Evolutionary conservation across 1,140 invertebrate species (phyloP).

Genomic region (Pogonognathellus flavescens): DNA sequence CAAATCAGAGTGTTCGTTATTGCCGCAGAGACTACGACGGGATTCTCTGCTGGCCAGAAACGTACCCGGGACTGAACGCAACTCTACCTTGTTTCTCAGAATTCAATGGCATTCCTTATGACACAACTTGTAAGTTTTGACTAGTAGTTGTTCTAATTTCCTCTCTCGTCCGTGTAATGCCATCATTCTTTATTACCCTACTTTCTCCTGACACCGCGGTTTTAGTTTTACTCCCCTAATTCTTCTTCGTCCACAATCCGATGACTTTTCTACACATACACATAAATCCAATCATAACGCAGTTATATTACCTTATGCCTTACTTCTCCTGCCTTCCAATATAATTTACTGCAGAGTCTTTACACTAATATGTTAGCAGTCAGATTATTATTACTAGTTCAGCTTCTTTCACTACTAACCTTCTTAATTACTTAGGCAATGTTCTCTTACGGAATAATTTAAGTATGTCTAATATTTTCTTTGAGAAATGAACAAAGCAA

Average conservation of each 20-base stretch:
- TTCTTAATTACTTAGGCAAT: too few species aligned
- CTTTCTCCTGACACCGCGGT: too few species aligned
- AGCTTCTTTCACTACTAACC: too few species aligned
- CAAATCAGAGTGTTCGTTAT: slow-evolving; percentile 4
- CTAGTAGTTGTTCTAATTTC: not conserved
- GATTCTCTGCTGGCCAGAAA: slow-evolving; percentile 84
- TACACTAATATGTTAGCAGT: too few species aligned
- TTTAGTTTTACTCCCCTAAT: not conserved
- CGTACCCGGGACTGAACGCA: slow-evolving; percentile 75
- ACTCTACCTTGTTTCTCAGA: slow-evolving; percentile 81
- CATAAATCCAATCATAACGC: not conserved
- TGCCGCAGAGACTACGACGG: slow-evolving; percentile 74
- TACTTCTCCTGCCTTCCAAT: too few species aligned
- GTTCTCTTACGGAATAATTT: too few species aligned
- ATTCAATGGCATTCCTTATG: slow-evolving; percentile 82
- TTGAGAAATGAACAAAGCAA: too few species aligned
- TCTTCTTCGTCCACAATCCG: not conserved
- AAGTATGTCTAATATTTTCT: too few species aligned
- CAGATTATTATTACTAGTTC: too few species aligned
- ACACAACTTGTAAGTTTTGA: slow-evolving; percentile 72
- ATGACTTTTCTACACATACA: not conserved
- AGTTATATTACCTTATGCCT: not conserved
- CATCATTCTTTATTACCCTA: slow-evolving; percentile 29
- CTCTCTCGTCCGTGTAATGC: not conserved
- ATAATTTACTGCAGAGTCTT: too few species aligned